Evolutionary conservation across 2,888 invertebrate species (phyloP), one percentile per base, ranked within the genome.

Genomic region (Dynastes hyllus): DNA sequence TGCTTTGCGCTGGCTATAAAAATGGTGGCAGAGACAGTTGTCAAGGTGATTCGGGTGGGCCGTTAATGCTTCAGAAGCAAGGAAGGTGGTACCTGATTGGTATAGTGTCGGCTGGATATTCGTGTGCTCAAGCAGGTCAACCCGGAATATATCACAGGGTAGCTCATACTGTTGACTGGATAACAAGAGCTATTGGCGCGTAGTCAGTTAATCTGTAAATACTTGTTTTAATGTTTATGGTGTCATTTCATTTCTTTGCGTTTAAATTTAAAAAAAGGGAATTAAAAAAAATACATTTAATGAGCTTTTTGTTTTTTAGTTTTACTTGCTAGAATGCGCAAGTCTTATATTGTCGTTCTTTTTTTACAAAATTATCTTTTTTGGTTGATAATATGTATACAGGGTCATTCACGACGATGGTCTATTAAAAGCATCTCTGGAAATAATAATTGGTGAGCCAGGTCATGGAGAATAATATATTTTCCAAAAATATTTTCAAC

Each of bases 141-240:
- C 97, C 97, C 0, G 97, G 97, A 70, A 97, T 97, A 85, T 97
- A 97, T 89, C 97, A 97, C 88, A 92, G 97, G 83, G 97, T 97
- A 5, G 95, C 97, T 0, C 96, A 96, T 86, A 97, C 97, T 0
- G 96, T 97, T 5, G 97, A 97, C 88, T 97, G 97, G 97, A 96
- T 97, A 84, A 93, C 92, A 8, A 91, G 93, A 87, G 91, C 92
- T 76, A 92, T 93, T 82, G 92, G 92, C 83, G 88, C 90, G 83
- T 90, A 82, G 80, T 80, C 71, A 50, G 51, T 66, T 40, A 29
- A 37, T 51, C 27, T 76, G 66, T 76, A 76, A 29, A 76, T 66
- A 55, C 16, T 37, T 13, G 29, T 45, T 65, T 76, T 11, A 45
- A 13, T 29, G n/a, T 50, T 76, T 76, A 65, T 50, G 4, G n/a